A percentile compares a stretch with the other conserved stretches of the same genome.
Evolutionary conservation across 1,140 invertebrate genomes (phyloP).

Genomic region (Hyles euphorbiae): DNA sequence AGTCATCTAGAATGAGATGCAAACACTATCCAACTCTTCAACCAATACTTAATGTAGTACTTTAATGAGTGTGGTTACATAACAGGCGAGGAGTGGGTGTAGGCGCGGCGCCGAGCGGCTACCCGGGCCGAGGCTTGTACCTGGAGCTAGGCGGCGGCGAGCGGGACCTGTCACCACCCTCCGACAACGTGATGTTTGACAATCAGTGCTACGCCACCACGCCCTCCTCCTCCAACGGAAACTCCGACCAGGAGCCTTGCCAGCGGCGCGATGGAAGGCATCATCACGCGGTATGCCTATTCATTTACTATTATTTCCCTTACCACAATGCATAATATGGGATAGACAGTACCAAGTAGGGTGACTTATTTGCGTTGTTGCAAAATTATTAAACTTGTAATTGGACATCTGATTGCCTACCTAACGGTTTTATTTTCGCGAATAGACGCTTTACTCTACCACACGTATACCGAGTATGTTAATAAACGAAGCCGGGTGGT

Average conservation of each 20-base stretch:
- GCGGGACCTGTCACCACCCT: constrained; percentile 89
- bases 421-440: no score
- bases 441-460: no score
- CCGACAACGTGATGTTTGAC: constrained; percentile 94
- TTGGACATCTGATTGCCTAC: no score
- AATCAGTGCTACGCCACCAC: constrained; percentile 96
- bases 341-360: no score
- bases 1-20: no score
- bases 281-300: constrained; percentile 68
- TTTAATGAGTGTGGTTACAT: neutral
- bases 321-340: no score
- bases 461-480: no score
- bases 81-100: constrained; percentile 59
- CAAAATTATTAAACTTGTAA: no score
- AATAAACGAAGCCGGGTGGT: no score
- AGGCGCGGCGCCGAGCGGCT: constrained; percentile 68
- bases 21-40: no score
- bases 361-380: no score
- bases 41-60: no score
- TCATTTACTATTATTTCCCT: neutral
- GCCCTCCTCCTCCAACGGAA: constrained; percentile 92
- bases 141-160: constrained; percentile 84
- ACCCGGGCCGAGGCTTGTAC: constrained; percentile 82
- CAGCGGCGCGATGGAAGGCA: constrained; percentile 76
- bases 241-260: constrained; percentile 88